These are phyloP conservation scores for Nomada ruficornis DNA, from an alignment of 2,888 invertebrate species.

Conservation along the genomic window DNA sequence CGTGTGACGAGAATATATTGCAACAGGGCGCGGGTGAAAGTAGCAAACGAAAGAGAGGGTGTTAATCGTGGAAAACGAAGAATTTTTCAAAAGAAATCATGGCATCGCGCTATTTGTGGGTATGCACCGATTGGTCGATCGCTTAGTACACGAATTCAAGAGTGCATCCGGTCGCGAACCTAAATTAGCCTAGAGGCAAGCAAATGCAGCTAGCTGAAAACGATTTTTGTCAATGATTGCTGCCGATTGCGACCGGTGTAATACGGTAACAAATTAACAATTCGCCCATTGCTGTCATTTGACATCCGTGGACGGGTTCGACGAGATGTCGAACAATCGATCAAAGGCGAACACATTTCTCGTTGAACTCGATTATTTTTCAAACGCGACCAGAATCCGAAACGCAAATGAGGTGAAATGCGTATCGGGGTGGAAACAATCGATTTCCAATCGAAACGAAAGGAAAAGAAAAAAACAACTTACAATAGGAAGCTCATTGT, in stretches of 20 bases:
- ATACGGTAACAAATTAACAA: constrained; percentile 23
- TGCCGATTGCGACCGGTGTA: background rate
- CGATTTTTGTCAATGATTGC: constrained; percentile 43
- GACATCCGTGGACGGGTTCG: constrained; percentile 13
- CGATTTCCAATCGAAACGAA: constrained; percentile 36
- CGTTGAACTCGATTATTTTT: background rate
- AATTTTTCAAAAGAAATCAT: constrained; percentile 57
- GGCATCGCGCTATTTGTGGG: constrained; percentile 62
- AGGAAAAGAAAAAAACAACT: constrained; percentile 70
- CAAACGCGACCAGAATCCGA: background rate
- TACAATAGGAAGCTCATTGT: constrained; percentile 84
- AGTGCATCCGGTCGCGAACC: constrained; percentile 62
- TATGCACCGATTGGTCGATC: constrained; percentile 50
- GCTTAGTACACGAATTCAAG: constrained; percentile 51
- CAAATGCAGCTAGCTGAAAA: background rate
- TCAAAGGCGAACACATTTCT: background rate
- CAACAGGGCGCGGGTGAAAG: constrained; percentile 23
- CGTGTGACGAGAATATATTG: constrained; percentile 37
- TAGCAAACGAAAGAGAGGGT: constrained; percentile 4
- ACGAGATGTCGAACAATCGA: constrained; percentile 3
- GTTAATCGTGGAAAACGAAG: constrained; percentile 26
- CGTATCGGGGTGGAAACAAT: constrained; percentile 7
- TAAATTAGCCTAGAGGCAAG: constrained; percentile 52
- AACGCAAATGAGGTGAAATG: background rate
- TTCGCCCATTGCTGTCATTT: constrained; percentile 41